phyloP scores from a whole-genome alignment of 2,113 vertebrate genomes.

The Poecilia latipinna region DNA sequence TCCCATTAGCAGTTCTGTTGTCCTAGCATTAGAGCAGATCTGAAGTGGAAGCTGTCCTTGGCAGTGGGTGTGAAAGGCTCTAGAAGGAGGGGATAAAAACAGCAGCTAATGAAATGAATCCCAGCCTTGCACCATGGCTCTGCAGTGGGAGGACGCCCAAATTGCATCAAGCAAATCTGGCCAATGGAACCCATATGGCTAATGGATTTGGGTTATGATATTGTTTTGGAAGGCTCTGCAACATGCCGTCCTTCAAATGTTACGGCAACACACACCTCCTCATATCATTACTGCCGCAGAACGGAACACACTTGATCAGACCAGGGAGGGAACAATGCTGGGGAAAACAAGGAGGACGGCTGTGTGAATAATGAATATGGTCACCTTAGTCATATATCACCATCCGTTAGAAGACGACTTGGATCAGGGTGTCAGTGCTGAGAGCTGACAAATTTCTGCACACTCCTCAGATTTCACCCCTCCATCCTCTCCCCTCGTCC shows the following conservation, averaged over 20 bases:
- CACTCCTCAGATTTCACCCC: conserved; percentile 40
- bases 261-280: conserved; percentile 49
- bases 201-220: conserved; percentile 70
- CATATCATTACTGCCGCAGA: conserved; percentile 63
- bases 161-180: conserved; percentile 64
- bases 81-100: not conserved
- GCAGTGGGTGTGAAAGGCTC: conserved; percentile 7
- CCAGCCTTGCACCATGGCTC: conserved; percentile 1
- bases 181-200: conserved; percentile 65
- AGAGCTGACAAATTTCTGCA: conserved; percentile 65
- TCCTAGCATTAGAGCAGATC: not conserved
- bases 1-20: not conserved
- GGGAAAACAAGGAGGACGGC: conserved; percentile 21
- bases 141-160: conserved; percentile 32
- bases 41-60: not conserved
- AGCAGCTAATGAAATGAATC: conserved; percentile 41
- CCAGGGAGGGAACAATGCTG: conserved; percentile 44
- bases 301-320: conserved; percentile 62
- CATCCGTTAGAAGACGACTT: conserved; percentile 56
- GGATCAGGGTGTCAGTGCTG: conserved; percentile 60
- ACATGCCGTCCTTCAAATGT: conserved; percentile 60
- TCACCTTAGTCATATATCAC: conserved; percentile 76
- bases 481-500: not conserved
- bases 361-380: conserved; percentile 70
- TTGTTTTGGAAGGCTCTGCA: conserved; percentile 66